phyloP scores from a whole-genome alignment of 2,888 invertebrate genomes.

The Blastobasis lacticolella region DNA sequence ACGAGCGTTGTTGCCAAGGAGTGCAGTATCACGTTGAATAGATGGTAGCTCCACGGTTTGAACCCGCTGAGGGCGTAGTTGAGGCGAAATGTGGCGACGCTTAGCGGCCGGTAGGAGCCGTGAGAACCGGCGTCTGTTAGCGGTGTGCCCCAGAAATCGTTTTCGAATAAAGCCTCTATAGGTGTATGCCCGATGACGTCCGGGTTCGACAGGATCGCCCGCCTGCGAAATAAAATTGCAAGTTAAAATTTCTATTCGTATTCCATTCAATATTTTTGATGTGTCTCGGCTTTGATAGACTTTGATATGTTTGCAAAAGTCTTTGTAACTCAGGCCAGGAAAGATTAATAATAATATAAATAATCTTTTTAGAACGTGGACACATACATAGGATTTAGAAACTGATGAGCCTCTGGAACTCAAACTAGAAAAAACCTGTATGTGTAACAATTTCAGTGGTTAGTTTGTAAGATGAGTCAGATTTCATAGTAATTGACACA shows the following conservation, averaged over 20 bases:
- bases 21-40: conserved; percentile 90
- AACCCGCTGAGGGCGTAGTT: conserved; percentile 86
- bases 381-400: too few relatives aligned
- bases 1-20: conserved; percentile 88
- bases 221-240: conserved; percentile 77
- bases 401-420: too few relatives aligned
- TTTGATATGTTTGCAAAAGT: too few relatives aligned
- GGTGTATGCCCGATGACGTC: conserved; percentile 91
- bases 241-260: conserved; percentile 20
- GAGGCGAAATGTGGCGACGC: conserved; percentile 89
- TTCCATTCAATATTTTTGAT: conserved; percentile 3
- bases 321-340: too few relatives aligned
- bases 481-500: too few relatives aligned
- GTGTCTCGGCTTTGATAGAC: too few relatives aligned
- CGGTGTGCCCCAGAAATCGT: conserved; percentile 99
- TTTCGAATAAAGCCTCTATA: conserved; percentile 85
- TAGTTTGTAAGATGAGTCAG: too few relatives aligned
- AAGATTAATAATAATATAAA: too few relatives aligned
- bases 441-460: too few relatives aligned
- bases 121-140: conserved; percentile 94
- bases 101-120: conserved; percentile 96
- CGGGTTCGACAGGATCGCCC: conserved; percentile 95
- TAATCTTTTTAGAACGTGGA: too few relatives aligned
- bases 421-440: too few relatives aligned
- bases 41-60: conserved; percentile 88